A percentile compares a stretch with the other conserved stretches of the same genome.
These are phyloP conservation scores for Chironomus tepperi DNA, from an alignment of 1,140 invertebrate species.

Conservation along the genomic window DNA sequence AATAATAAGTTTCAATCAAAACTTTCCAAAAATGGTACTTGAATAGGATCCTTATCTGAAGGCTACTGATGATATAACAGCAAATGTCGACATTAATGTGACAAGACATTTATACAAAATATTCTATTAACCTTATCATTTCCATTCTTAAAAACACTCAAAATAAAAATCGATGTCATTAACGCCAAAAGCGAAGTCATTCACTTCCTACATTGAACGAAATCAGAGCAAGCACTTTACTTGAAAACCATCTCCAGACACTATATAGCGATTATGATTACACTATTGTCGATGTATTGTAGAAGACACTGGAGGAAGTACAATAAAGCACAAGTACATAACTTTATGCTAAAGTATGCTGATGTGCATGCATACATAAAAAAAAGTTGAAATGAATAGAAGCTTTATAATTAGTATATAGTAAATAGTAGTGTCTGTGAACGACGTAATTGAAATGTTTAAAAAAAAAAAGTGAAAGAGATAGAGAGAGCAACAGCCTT, in stretches of 20 bases:
- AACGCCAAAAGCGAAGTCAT: neutral
- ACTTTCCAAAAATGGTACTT: too few relatives aligned
- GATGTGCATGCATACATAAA: neutral
- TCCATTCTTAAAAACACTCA: too few relatives aligned
- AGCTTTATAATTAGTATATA: slow-evolving; percentile 14
- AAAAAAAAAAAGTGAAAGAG: too few relatives aligned
- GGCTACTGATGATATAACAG: too few relatives aligned
- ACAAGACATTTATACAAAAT: too few relatives aligned
- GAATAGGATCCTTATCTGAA: too few relatives aligned
- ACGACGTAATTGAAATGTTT: neutral
- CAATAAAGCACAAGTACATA: slow-evolving; percentile 1
- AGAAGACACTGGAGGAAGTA: neutral
- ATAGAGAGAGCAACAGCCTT: neutral
- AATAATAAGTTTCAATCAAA: too few relatives aligned
- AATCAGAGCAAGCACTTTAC: too few relatives aligned
- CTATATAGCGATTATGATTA: neutral
- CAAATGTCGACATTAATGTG: too few relatives aligned
- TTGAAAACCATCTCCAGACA: too few relatives aligned
- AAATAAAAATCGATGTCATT: slow-evolving; percentile 7
- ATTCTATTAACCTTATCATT: too few relatives aligned
- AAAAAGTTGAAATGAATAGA: neutral
- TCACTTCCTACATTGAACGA: neutral
- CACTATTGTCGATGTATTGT: neutral
- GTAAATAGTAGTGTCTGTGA: slow-evolving; percentile 13
- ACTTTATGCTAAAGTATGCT: neutral